Conservation (phyloP, 2,888 invertebrate species). For the Xylocampa areola region DNA sequence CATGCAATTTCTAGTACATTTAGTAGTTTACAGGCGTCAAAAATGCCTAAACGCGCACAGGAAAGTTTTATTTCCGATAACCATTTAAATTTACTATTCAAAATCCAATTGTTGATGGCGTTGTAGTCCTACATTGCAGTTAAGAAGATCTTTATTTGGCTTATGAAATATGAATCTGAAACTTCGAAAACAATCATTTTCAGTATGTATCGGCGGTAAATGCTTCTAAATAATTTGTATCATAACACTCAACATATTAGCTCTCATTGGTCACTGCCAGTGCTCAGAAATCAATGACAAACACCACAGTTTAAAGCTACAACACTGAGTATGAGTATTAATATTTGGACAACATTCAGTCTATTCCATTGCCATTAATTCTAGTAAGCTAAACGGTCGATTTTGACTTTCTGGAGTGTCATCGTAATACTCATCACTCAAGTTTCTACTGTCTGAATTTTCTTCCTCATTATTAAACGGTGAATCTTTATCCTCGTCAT, state of each 20-base stretch:
- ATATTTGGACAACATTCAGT: constrained; percentile 66
- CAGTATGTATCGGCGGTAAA: constrained; percentile 61
- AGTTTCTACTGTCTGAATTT: constrained; percentile 30
- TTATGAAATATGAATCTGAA: neutral
- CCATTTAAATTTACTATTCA: neutral
- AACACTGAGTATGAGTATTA: constrained; percentile 66
- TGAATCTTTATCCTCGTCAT: constrained; percentile 27
- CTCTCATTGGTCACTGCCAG: constrained; percentile 51
- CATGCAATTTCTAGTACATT: constrained; percentile 50
- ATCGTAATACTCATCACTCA: constrained; percentile 68
- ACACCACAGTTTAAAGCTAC: constrained; percentile 63
- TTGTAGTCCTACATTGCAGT: neutral
- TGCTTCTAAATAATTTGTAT: constrained; percentile 73
- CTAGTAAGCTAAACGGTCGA: constrained; percentile 78
- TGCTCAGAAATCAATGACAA: constrained; percentile 63
- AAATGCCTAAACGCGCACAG: constrained; percentile 13
- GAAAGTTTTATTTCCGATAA: constrained; percentile 9
- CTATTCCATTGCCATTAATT: constrained; percentile 86
- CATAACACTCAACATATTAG: constrained; percentile 38
- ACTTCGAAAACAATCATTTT: constrained; percentile 10
- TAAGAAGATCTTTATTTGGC: neutral
- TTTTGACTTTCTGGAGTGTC: constrained; percentile 66
- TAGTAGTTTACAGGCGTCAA: constrained; percentile 14
- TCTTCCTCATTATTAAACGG: constrained; percentile 55
- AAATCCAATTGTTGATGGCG: neutral